A percentile compares a stretch with the other conserved stretches of the same genome.
These are phyloP conservation scores for Periphyllus acericola DNA, from an alignment of 2,888 invertebrate species.

Conservation along the genomic window DNA sequence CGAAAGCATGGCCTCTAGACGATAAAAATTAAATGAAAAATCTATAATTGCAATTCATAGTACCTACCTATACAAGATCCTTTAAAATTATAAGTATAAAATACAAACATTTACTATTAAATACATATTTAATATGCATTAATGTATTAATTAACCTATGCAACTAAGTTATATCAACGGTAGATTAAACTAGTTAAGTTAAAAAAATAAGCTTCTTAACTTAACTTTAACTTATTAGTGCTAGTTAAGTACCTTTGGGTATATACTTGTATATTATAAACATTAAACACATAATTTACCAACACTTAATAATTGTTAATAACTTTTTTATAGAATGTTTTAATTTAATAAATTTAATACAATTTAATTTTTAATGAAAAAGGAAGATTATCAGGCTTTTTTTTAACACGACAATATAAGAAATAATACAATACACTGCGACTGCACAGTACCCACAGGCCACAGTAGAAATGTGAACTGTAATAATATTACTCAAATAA, in stretches of 20 bases:
- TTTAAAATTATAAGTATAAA: slow-evolving; percentile 23
- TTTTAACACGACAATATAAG: too few relatives aligned
- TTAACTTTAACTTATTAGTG: neutral
- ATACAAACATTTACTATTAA: neutral
- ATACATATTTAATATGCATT: slow-evolving; percentile 24
- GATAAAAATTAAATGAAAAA: slow-evolving; percentile 64
- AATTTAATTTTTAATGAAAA: too few relatives aligned
- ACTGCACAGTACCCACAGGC: too few relatives aligned
- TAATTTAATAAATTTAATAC: too few relatives aligned
- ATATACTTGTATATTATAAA: slow-evolving; percentile 11
- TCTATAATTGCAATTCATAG: slow-evolving; percentile 7
- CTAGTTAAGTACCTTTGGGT: neutral
- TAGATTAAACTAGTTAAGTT: too few relatives aligned
- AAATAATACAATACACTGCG: too few relatives aligned
- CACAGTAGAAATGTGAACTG: too few relatives aligned
- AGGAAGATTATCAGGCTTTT: too few relatives aligned
- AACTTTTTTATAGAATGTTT: slow-evolving; percentile 13
- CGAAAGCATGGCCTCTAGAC: slow-evolving; percentile 65
- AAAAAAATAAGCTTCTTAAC: neutral
- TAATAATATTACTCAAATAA: too few relatives aligned
- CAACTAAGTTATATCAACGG: too few relatives aligned
- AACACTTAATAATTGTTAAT: neutral
- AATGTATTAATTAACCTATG: too few relatives aligned
- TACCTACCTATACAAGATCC: neutral
- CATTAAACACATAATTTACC: slow-evolving; percentile 1